These are phyloP conservation scores for Tetragnatha montana DNA, from an alignment of 2,888 invertebrate species.

Conservation along the genomic window DNA sequence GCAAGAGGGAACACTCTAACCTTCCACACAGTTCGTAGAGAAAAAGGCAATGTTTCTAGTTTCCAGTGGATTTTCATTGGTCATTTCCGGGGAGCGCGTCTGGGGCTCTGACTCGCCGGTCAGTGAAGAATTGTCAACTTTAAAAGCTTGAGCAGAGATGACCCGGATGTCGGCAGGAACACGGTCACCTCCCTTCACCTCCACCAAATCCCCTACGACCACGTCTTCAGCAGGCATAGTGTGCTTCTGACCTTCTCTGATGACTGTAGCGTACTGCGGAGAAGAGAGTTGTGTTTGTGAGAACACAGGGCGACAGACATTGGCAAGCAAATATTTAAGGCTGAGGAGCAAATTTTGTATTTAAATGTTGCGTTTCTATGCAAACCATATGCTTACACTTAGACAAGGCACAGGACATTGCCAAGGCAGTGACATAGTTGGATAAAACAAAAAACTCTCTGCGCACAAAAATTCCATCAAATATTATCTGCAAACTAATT, in stretches of 20 bases:
- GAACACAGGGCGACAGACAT: too few species aligned
- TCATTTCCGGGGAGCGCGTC: constrained; percentile 91
- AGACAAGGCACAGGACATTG: too few species aligned
- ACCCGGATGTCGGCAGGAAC: constrained; percentile 98
- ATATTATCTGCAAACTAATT: too few species aligned
- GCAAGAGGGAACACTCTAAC: constrained; percentile 37
- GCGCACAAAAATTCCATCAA: too few species aligned
- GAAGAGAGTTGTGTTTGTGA: background rate
- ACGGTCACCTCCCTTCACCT: constrained; percentile 99
- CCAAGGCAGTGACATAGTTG: too few species aligned
- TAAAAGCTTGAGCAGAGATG: constrained; percentile 95
- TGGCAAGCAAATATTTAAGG: too few species aligned
- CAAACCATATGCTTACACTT: too few species aligned
- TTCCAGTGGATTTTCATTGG: constrained; percentile 95
- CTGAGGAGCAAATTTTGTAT: too few species aligned
- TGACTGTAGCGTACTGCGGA: constrained; percentile 89
- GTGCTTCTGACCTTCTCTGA: constrained; percentile 78
- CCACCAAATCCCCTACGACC: constrained; percentile 97
- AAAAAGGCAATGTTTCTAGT: constrained; percentile 97
- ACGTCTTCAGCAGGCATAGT: constrained; percentile 83
- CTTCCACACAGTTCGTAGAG: constrained; percentile 96
- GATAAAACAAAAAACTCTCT: too few species aligned
- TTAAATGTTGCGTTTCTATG: too few species aligned
- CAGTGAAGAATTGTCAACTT: constrained; percentile 95
- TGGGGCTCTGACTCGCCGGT: constrained; percentile 97